These are phyloP conservation scores for Drosophila prostipennis DNA, from an alignment of 2,888 invertebrate genomes.

Conservation along the genomic window DNA sequence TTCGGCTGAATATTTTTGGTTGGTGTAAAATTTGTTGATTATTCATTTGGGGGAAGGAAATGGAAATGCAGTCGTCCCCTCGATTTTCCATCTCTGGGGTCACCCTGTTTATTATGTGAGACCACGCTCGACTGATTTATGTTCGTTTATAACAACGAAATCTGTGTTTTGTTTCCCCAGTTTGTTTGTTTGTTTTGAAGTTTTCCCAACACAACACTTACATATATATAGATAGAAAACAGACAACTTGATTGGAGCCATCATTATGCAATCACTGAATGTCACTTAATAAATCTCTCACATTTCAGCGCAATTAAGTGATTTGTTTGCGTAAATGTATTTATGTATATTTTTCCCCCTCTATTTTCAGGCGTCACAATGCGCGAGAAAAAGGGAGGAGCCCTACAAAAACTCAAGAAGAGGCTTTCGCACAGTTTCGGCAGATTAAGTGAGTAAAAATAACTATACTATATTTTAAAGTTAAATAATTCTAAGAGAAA, in stretches of 20 bases:
- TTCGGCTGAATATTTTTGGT: conserved; percentile 50
- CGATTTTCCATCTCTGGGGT: conserved; percentile 33
- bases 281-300: conserved; percentile 35
- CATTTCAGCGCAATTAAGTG: conserved; percentile 42
- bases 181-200: conserved; percentile 46
- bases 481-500: background rate
- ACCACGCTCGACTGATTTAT: conserved; percentile 78
- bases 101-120: conserved; percentile 70
- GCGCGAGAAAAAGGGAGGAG: conserved; percentile 96
- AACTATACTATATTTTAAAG: background rate
- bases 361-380: conserved; percentile 91
- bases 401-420: conserved; percentile 97
- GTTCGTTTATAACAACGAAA: conserved; percentile 74
- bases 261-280: conserved; percentile 43
- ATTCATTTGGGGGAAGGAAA: conserved; percentile 20
- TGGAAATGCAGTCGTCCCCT: conserved; percentile 13
- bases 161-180: conserved; percentile 43
- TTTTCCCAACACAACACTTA: conserved; percentile 19
- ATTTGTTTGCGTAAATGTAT: conserved; percentile 22
- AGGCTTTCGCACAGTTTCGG: conserved; percentile 98
- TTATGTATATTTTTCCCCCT: conserved; percentile 29
- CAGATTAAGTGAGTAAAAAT: conserved; percentile 93
- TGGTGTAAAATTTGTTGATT: conserved; percentile 39
- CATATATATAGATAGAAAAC: conserved; percentile 4
- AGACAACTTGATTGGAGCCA: conserved; percentile 20